These are phyloP conservation scores for Chydorus sphaericus DNA, from an alignment of 2,888 invertebrate species.

Conservation along the genomic window DNA sequence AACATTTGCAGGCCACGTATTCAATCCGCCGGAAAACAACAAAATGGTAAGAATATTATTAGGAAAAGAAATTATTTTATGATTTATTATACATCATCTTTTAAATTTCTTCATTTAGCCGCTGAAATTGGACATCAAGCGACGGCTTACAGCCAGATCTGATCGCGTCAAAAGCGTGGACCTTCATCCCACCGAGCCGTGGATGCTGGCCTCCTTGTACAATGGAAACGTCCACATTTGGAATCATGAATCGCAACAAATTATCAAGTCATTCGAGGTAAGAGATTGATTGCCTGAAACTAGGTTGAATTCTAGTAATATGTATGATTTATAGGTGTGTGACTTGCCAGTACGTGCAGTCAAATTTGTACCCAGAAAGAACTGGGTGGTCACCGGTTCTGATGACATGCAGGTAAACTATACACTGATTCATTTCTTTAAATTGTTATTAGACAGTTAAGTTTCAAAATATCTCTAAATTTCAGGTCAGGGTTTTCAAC, in stretches of 20 bases:
- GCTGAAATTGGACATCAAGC: constrained; percentile 91
- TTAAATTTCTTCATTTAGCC: constrained; percentile 51
- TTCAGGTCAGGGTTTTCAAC: constrained; percentile 78
- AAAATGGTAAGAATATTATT: not conserved
- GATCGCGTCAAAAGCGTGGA: constrained; percentile 98
- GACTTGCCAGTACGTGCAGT: constrained; percentile 92
- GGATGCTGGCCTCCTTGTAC: constrained; percentile 96
- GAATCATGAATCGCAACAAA: constrained; percentile 91
- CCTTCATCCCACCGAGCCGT: constrained; percentile 92
- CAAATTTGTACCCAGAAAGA: constrained; percentile 91
- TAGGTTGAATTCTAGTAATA: not conserved
- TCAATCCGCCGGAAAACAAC: not conserved
- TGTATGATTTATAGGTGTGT: constrained; percentile 44
- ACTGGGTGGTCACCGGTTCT: constrained; percentile 96
- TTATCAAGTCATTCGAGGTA: constrained; percentile 79
- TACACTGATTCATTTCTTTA: not conserved
- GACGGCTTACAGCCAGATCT: constrained; percentile 90
- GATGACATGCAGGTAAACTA: constrained; percentile 65
- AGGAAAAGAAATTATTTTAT: not conserved
- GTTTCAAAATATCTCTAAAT: constrained; percentile 10
- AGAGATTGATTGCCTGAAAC: constrained; percentile 14
- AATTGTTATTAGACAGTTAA: not conserved
- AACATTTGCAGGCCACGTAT: constrained; percentile 2
- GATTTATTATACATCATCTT: not conserved
- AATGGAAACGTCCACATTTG: constrained; percentile 99